phyloP scores from a whole-genome alignment of 2,113 vertebrate species.

The Amphilophus citrinellus region DNA sequence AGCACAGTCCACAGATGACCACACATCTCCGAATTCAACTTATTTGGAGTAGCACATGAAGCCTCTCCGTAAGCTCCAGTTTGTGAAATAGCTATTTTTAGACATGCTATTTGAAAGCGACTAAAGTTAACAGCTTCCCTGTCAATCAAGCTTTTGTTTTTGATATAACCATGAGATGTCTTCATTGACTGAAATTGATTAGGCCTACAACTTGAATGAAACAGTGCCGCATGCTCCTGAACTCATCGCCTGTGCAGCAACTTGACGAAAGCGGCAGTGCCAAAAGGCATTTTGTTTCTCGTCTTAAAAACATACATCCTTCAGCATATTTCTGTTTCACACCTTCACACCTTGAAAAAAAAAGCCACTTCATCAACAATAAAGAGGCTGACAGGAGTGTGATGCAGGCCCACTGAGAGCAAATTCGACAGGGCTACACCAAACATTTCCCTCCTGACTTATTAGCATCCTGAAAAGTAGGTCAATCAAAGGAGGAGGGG shows the following conservation, averaged over 20 bases:
- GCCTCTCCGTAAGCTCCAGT: not conserved
- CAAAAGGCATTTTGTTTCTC: not conserved
- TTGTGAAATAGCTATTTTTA: constrained; percentile 41
- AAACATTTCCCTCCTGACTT: constrained; percentile 75
- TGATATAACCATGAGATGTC: not conserved
- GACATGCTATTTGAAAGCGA: constrained; percentile 22
- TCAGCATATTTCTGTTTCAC: constrained; percentile 12
- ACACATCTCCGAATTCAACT: constrained; percentile 23
- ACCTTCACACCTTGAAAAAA: not conserved
- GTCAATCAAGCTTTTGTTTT: not conserved
- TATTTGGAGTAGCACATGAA: not conserved
- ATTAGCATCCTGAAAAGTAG: constrained; percentile 85
- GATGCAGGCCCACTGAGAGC: constrained; percentile 44
- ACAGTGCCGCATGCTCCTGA: constrained; percentile 9
- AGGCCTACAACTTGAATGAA: constrained; percentile 18
- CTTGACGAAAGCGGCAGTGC: not conserved
- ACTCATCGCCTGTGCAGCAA: not conserved
- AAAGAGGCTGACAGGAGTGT: constrained; percentile 59
- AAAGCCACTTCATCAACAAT: constrained; percentile 46
- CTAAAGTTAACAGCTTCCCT: constrained; percentile 6
- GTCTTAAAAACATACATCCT: constrained; percentile 24
- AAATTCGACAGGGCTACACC: constrained; percentile 66
- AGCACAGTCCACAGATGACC: not conserved
- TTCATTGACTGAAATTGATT: constrained; percentile 19
- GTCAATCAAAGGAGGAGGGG: constrained; percentile 74